phyloP scores from a whole-genome alignment of 2,113 vertebrate genomes.

The Myxocyprinus asiaticus region DNA sequence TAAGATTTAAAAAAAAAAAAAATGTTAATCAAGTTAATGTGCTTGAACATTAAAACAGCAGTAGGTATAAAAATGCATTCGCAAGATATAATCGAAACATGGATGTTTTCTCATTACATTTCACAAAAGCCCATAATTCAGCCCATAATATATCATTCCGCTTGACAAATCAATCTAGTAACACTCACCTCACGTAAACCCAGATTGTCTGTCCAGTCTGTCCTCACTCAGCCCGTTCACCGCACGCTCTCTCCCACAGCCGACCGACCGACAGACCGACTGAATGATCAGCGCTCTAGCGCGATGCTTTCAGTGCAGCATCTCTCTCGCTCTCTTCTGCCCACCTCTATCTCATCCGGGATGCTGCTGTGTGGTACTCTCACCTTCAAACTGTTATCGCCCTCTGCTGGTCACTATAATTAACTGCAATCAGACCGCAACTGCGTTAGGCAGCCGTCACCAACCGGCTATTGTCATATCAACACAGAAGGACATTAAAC shows the following conservation, averaged over 20 bases:
- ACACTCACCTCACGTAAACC: conserved; percentile 29
- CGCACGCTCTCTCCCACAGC: conserved; percentile 8
- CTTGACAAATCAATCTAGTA: too few species aligned
- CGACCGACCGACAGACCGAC: background rate
- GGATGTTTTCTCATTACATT: background rate
- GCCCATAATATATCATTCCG: background rate
- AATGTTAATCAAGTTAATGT: background rate
- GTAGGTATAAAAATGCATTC: background rate
- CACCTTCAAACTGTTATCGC: background rate
- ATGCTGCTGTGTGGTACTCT: conserved; percentile 20
- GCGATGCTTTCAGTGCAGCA: conserved; percentile 38
- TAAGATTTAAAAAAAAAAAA: too few species aligned
- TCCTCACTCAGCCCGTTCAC: background rate
- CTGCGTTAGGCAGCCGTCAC: too few species aligned
- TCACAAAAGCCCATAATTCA: background rate
- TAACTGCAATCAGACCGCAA: conserved; percentile 7
- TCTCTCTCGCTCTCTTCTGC: conserved; percentile 18
- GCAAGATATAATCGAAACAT: too few species aligned
- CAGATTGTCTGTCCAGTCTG: background rate
- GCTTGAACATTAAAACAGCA: background rate
- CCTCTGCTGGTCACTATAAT: background rate
- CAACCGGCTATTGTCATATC: background rate
- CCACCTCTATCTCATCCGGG: conserved; percentile 36
- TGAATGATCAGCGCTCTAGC: background rate
- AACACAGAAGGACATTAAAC: background rate